Evolutionary conservation across 2,797 vertebrate species (phyloP).

Genomic region (Hippocampus kuda): DNA sequence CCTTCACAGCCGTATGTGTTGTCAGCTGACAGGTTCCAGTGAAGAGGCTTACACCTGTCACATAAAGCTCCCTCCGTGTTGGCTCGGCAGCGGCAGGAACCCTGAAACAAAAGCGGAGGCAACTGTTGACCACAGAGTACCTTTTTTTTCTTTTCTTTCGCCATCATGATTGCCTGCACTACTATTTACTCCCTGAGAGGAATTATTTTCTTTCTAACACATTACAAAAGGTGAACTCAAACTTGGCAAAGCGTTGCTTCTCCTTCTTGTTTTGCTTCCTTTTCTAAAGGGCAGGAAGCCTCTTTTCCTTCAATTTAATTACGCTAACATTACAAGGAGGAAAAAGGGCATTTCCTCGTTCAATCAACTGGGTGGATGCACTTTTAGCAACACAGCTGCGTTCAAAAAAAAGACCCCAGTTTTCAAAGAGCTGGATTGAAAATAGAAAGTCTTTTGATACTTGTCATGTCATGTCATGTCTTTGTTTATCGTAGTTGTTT

Average conservation of each 20-base stretch:
- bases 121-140: background rate
- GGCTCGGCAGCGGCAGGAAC: constrained; percentile 72
- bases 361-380: background rate
- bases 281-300: constrained; percentile 45
- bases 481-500: no score
- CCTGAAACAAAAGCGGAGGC: constrained; percentile 60
- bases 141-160: no score
- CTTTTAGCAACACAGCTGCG: background rate
- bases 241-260: background rate
- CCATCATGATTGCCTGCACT: background rate
- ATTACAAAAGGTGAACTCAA: background rate
- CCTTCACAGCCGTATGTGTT: constrained; percentile 77
- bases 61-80: constrained; percentile 74
- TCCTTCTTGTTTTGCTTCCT: constrained; percentile 23
- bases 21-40: constrained; percentile 77
- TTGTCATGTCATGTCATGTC: no score
- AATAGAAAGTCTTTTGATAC: background rate
- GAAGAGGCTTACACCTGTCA: constrained; percentile 78
- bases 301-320: constrained; percentile 46
- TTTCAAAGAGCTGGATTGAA: background rate
- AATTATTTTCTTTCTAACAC: constrained; percentile 14
- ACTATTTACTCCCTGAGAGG: no score
- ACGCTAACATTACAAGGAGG: constrained; percentile 4
- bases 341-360: background rate
- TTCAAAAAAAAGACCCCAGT: background rate